phyloP scores from a whole-genome alignment of 1,140 invertebrate species.

The Trichomalopsis sarcophagae region DNA sequence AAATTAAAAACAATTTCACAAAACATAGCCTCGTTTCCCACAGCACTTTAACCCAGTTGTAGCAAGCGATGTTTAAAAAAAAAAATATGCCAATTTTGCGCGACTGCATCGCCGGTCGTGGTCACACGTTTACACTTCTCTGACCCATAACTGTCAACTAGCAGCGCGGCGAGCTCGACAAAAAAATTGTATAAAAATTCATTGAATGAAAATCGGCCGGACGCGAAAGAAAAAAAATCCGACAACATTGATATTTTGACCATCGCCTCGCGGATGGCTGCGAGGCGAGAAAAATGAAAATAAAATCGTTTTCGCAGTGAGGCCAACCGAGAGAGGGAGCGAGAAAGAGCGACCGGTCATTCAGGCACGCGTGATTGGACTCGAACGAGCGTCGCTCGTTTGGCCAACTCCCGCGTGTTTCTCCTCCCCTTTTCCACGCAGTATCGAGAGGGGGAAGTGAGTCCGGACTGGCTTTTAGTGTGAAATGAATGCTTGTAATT shows the following conservation, averaged over 20 bases:
- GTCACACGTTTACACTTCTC: neutral
- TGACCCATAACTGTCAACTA: neutral
- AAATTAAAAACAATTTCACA: too few species aligned
- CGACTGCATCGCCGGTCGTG: too few species aligned
- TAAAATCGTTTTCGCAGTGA: conserved; percentile 29
- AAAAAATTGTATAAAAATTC: neutral
- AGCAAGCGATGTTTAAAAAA: too few species aligned
- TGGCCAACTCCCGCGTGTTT: conserved; percentile 9
- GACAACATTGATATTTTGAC: conserved; percentile 38
- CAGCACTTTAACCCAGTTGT: too few species aligned
- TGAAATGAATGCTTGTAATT: conserved; percentile 71
- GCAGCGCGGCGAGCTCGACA: neutral
- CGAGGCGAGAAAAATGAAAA: conserved; percentile 23
- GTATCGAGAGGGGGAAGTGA: neutral
- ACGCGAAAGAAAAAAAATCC: neutral
- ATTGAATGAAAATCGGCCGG: neutral
- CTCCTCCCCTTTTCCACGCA: conserved; percentile 1
- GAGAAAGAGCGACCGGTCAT: conserved; percentile 1
- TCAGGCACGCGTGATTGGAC: conserved; percentile 42
- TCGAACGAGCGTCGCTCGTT: conserved; percentile 21
- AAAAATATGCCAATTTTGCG: too few species aligned
- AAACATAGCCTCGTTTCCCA: too few species aligned
- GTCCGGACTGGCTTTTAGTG: conserved; percentile 64
- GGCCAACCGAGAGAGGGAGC: too few species aligned
- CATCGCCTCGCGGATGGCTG: neutral